These are phyloP conservation scores for Heliconius congener DNA, from an alignment of 1,140 invertebrate species.

Conservation along the genomic window DNA sequence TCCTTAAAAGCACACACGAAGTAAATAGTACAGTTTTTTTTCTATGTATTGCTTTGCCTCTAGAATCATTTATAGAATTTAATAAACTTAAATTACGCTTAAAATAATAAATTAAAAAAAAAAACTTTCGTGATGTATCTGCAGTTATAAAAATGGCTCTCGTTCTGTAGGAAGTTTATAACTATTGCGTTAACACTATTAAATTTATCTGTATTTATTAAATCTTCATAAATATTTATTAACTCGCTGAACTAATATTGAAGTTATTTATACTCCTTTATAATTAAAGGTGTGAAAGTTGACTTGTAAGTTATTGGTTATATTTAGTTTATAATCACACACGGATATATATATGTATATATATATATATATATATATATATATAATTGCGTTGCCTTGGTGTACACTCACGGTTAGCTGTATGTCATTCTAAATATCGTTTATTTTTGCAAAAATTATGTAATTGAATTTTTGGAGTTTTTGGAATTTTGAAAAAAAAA, in stretches of 20 bases:
- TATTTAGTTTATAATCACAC: neutral
- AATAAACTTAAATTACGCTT: neutral
- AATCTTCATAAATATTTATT: slow-evolving; percentile 3
- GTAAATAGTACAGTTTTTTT: too few species aligned
- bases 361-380: too few species aligned
- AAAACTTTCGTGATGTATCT: neutral
- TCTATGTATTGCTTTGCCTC: neutral
- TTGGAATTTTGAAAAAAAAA: too few species aligned
- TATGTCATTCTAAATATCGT: too few species aligned
- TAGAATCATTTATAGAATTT: neutral
- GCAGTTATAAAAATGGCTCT: neutral
- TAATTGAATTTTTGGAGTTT: too few species aligned
- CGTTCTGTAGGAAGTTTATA: neutral
- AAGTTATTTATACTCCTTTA: neutral
- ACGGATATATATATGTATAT: neutral
- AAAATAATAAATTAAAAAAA: neutral
- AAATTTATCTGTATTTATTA: neutral
- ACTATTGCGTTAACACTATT: neutral
- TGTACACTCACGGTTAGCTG: too few species aligned
- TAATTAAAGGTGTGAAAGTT: neutral
- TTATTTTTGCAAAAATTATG: too few species aligned
- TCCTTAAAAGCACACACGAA: too few species aligned
- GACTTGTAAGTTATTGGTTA: neutral
- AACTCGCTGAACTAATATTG: neutral
- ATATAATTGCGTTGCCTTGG: too few species aligned